Evolutionary conservation across 1,140 invertebrate species (phyloP), one percentile per base, ranked within the genome.

Genomic region (Venturia canescens): DNA sequence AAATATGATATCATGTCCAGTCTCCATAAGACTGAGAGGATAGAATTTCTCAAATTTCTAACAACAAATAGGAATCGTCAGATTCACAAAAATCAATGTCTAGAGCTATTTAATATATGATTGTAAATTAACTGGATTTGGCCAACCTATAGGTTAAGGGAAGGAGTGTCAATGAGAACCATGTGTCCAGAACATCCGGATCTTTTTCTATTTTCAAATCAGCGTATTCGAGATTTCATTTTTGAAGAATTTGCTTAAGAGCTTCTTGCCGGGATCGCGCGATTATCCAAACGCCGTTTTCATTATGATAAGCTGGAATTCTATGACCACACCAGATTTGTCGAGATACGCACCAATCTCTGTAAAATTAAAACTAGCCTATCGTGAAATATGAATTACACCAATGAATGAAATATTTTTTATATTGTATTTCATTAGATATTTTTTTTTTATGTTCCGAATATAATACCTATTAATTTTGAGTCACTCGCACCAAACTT

Each of bases 261-360:
- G 98, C 98, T 53, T 92, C 92, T 60, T 91, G 81, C 82, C 92
- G 85, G 80, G 92, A 93, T 9, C 87, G 66, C 0, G 96, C 96
- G n/a, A 95, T 93, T 74, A 97, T 93, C 95, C 96, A 97, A 7
- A 81, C 81, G 78, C 88, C 83, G 69, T 88, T 86, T 6, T 72
- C 92, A 84, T 95, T 95, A 88, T 94, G 92, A 91, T 98, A 99
- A 0, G 97, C 97, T 9, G 99, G 99, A 83, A 99, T 96, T 84
- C 95, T 94, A 93, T 99, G 99, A 1, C 99, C 99, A 99, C 99
- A 99, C 97, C 97, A 99, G 26, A 99, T 92, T 89, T 99, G 99
- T 60, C 99, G 93, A 0, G 98, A 99, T 79, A 99, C 96, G 92
- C 99, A 99, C 99, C 99, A 99, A 90, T 99, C 98, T 81, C 96